Percentiles rank a stretch among this genome's conserved stretches.
These are phyloP conservation scores for Leuciscus idus DNA, from an alignment of 2,113 vertebrate species.

Conservation along the genomic window DNA sequence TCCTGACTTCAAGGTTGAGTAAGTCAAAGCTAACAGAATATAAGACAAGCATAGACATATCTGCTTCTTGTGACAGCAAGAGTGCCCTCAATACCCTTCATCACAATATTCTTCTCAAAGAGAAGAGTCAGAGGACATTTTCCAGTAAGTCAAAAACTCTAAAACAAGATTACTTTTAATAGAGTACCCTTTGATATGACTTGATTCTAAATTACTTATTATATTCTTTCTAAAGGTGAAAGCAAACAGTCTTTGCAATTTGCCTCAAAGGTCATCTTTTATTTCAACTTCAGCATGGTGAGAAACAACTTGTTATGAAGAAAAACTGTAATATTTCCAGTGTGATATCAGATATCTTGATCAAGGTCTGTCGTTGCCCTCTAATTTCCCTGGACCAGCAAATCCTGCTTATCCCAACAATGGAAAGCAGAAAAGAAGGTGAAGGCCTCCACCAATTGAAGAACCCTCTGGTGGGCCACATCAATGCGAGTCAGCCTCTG, in stretches of 20 bases:
- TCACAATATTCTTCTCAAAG: background rate
- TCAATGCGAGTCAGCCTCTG: constrained; percentile 34
- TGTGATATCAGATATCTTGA: background rate
- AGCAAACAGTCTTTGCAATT: background rate
- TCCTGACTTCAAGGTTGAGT: constrained; percentile 28
- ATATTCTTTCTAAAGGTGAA: background rate
- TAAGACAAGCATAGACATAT: background rate
- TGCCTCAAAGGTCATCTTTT: background rate
- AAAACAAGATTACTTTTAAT: background rate
- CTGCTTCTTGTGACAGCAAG: background rate
- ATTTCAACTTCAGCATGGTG: background rate
- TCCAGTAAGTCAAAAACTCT: background rate
- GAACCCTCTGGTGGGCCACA: constrained; percentile 15
- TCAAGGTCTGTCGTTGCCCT: background rate
- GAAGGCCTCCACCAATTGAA: constrained; percentile 62
- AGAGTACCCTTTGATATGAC: background rate
- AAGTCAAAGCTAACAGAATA: constrained; percentile 15
- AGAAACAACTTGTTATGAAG: background rate
- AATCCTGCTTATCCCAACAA: constrained; percentile 23
- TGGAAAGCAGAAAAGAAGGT: background rate
- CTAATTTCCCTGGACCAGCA: background rate
- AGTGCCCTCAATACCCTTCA: background rate
- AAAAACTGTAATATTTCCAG: background rate
- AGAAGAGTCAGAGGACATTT: background rate
- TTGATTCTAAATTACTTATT: background rate